A percentile compares a stretch with the other conserved stretches of the same genome.
Evolutionary conservation across 2,888 invertebrate species (phyloP).

Genomic region (Brachyopa scutellaris): DNA sequence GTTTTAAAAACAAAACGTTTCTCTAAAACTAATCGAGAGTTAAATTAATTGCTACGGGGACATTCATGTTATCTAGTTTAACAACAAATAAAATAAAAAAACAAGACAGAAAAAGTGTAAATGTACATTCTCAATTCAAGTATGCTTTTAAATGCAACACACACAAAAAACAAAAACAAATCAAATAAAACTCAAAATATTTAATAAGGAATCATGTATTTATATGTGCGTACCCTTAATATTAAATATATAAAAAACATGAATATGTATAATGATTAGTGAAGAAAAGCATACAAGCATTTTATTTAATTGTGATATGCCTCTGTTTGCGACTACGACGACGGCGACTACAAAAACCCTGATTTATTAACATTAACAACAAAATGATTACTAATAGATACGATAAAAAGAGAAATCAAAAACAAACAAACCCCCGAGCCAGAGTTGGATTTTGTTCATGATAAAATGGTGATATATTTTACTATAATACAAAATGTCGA

Average conservation of each 20-base stretch:
- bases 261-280: neutral
- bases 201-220: conserved; percentile 26
- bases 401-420: conserved; percentile 17
- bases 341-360: no score
- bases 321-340: conserved; percentile 2
- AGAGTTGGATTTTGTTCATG: conserved; percentile 17
- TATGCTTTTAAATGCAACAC: neutral
- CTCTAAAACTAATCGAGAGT: conserved; percentile 54
- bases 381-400: no score
- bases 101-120: neutral
- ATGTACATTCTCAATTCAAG: conserved; percentile 6
- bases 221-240: conserved; percentile 23
- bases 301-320: conserved; percentile 16
- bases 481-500: conserved; percentile 35
- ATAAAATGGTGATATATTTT: conserved; percentile 44
- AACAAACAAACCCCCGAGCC: conserved; percentile 12
- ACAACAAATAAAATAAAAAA: neutral
- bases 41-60: conserved; percentile 38
- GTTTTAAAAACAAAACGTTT: conserved; percentile 61
- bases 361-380: no score
- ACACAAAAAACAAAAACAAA: neutral
- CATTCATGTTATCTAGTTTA: no score
- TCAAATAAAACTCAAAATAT: neutral
- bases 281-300: conserved; percentile 8
- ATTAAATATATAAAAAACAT: no score